Conservation (phyloP, 2,113 vertebrate genomes). For the Neodon shergylaensis region DNA sequence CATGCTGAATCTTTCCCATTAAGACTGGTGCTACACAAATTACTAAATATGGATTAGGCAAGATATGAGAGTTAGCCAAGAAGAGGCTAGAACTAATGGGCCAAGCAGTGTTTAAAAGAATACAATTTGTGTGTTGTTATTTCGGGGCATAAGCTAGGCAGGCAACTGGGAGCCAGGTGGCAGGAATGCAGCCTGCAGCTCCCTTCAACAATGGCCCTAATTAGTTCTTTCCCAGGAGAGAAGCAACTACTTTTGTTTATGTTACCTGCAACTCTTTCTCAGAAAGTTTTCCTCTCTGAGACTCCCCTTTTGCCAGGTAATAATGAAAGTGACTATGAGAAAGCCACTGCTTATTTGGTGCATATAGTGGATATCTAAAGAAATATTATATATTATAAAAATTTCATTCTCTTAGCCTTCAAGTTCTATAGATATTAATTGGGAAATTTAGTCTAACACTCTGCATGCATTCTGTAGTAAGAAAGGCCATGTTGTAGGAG, state of each 20-base stretch:
- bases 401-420: neutral
- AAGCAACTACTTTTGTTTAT: neutral
- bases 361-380: neutral
- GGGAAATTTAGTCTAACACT: neutral
- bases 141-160: too few species aligned
- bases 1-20: too few species aligned
- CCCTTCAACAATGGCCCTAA: constrained; percentile 38
- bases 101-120: too few species aligned
- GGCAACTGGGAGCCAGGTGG: too few species aligned
- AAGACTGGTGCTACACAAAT: too few species aligned
- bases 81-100: too few species aligned
- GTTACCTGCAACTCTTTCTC: constrained; percentile 9
- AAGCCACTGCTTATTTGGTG: neutral
- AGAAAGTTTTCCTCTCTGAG: neutral
- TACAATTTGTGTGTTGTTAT: too few species aligned
- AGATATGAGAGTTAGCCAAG: too few species aligned
- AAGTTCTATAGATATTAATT: constrained; percentile 23
- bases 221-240: constrained; percentile 46
- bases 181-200: too few species aligned
- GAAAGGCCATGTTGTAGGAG: neutral
- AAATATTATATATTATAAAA: neutral
- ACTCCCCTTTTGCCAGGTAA: neutral
- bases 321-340: constrained; percentile 18
- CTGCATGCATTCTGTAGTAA: neutral
- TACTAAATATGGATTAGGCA: too few species aligned